Percentiles rank a stretch among this genome's conserved stretches.
Evolutionary conservation across 2,113 vertebrate genomes (phyloP).

Genomic region (Penelope pileata): DNA sequence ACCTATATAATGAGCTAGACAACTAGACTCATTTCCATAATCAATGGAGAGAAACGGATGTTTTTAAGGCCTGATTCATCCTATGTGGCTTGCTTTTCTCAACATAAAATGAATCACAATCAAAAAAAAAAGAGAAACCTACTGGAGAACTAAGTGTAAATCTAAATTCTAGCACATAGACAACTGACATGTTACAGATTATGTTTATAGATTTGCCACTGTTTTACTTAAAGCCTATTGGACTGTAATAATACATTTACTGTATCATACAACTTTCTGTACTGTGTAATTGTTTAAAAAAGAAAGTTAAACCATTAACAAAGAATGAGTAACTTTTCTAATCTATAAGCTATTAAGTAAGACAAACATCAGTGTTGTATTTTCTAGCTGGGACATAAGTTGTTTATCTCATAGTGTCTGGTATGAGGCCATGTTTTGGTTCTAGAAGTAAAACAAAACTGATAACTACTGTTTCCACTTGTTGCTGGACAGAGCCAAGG

Average conservation of each 20-base stretch:
- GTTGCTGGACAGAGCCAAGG: no score
- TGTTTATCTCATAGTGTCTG: no score
- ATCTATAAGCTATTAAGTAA: background rate
- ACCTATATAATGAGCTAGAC: background rate
- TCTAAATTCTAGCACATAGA: conserved; percentile 44
- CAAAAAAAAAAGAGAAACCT: background rate
- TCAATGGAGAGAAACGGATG: background rate
- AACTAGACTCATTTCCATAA: background rate
- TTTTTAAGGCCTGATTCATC: conserved; percentile 44
- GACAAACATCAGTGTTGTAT: no score
- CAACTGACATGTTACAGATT: conserved; percentile 26
- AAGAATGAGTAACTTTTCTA: background rate
- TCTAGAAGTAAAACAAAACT: no score
- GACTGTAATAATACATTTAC: conserved; percentile 31
- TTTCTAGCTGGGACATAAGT: no score
- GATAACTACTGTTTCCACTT: no score
- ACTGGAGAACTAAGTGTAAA: conserved; percentile 31
- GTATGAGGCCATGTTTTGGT: no score
- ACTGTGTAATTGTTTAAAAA: background rate
- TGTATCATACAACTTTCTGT: background rate
- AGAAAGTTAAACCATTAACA: background rate
- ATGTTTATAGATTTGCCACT: conserved; percentile 44
- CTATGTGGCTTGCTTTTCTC: no score
- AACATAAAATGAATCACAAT: background rate
- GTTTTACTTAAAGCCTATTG: conserved; percentile 43